Evolutionary conservation across 2,797 vertebrate species (phyloP), one percentile per base, ranked within the genome.

Genomic region (Lateolabrax maculatus): DNA sequence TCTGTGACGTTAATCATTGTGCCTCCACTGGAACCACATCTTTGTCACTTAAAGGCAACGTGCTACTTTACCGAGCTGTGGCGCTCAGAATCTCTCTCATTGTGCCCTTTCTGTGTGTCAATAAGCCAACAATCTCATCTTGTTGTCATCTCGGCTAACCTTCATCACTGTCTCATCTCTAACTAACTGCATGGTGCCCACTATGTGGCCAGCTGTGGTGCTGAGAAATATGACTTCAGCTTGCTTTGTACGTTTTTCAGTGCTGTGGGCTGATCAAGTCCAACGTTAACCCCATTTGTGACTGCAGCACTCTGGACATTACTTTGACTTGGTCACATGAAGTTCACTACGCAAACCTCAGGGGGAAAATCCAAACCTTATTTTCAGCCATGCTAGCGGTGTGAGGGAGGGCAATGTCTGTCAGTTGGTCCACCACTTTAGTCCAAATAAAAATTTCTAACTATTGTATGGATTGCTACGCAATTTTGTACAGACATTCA

Each of bases 101-200:
- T 39, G 77, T 75, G 73, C 80, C 66, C 74, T 51, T 81, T 53
- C 48, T 74, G 67, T 79, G 79, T 84, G 71, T 86, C 79, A 71
- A 36, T 79, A 19, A 82, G 66, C 46, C 37, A 46, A 55, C 56
- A 75, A 41, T 73, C 78, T 84, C 80, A 84, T 88, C 39, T 46
- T 79, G 75, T 75, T 77, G 79, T 89, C 63, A 58, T 71, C 56
- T 64, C 8, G 8, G 53, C 88, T 91, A 87, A 89, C 86, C 77
- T 84, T 81, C 85, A 87, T 86, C 56, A 46, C 58, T 77, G 85
- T 80, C 76, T 80, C 4, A 53, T 86, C 52, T 85, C 56, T 58
- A 44, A 86, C 84, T 92, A 90, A 92, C 81, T 80, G 92, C 93
- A 93, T 91, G 91, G 80, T 75, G 81, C 51, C 61, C 68, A 61